Percentiles rank a stretch among this genome's conserved stretches.
phyloP scores from a whole-genome alignment of 2,797 vertebrate genomes.

The Anguilla obscura region DNA sequence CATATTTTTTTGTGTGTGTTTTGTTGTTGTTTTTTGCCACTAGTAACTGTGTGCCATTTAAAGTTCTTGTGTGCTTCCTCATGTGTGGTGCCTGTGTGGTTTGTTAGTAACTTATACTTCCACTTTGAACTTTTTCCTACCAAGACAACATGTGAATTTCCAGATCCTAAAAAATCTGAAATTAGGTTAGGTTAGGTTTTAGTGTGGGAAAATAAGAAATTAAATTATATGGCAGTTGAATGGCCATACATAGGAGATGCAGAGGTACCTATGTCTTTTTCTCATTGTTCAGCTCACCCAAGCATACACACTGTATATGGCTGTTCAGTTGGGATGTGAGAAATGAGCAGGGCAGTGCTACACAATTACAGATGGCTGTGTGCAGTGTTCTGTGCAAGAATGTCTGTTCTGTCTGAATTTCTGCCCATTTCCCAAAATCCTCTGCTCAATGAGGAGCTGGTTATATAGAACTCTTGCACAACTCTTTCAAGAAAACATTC shows the following conservation, averaged over 20 bases:
- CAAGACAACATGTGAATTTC: neutral
- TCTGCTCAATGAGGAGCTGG: neutral
- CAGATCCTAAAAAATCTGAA: neutral
- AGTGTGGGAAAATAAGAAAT: neutral
- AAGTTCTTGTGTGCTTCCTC: neutral
- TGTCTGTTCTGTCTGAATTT: neutral
- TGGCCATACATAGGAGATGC: neutral
- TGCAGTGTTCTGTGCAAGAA: neutral
- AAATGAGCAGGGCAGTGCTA: neutral
- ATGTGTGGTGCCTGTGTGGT: neutral
- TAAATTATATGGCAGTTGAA: neutral
- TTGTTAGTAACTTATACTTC: neutral
- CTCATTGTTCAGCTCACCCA: neutral
- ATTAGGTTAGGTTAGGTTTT: neutral
- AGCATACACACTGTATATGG: neutral
- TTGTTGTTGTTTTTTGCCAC: neutral
- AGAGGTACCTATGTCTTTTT: neutral
- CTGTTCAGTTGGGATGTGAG: neutral
- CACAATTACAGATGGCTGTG: neutral
- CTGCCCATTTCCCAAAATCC: neutral
- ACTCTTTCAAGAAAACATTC: neutral
- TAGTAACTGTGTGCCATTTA: neutral
- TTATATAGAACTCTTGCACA: neutral
- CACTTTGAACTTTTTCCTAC: neutral
- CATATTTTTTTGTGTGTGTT: neutral